Evolutionary conservation across 2,113 vertebrate genomes (phyloP).

Genomic region (human (Homo sapiens)): GRCh38 chr5:123132501-123133000

Average conservation of each 20-base stretch:
- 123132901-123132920: not conserved
- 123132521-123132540: not conserved
- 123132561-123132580: slow-evolving; percentile 62
- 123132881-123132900: not conserved
- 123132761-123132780: not conserved
- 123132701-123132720: rapidly evolving
- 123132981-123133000: not conserved
- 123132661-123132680: not conserved
- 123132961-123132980: not conserved
- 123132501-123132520: slow-evolving; percentile 55
- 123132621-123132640: slow-evolving; percentile 11
- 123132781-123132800: not conserved
- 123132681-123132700: not conserved
- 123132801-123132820: not conserved
- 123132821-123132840: not conserved
- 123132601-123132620: not conserved
- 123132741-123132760: not conserved
- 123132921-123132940: not conserved
- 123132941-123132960: not conserved
- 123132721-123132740: not conserved
- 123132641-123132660: not conserved
- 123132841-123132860: not conserved
- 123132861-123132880: not conserved
- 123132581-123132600: slow-evolving; percentile 51
- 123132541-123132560: slow-evolving; percentile 44